Base-by-base conservation (phyloP, 1,140 invertebrate genomes). In the Oreohelix idahoensis region DNA sequence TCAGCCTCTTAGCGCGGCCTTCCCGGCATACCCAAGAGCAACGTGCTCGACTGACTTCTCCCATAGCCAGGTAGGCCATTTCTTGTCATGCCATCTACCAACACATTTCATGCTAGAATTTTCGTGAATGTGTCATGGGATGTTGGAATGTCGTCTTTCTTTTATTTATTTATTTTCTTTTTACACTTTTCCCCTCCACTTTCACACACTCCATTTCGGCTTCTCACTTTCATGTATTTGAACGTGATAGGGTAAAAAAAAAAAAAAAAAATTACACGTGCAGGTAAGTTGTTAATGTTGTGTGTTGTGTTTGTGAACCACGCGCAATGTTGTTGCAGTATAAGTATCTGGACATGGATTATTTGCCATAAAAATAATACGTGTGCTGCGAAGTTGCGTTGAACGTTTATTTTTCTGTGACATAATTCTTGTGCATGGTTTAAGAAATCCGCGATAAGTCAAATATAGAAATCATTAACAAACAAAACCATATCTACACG, bases 1-100 rank as follows among this genome's bases (percentile, higher is more conserved):
- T 83, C 80, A 85, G 69, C 81, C 81, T 39, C 79, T 79, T 79
- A 63, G 75, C 26, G 38, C 84, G 10, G 69, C 58, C 76, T 85
- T 85, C 75, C 81, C 79, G 38, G 80, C 75, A 39, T 81, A 84
- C 42, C 79, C 79, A 53, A 81, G 73, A 66, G 74, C 38, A 51
- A 26, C 45, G 53, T 81, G 79, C 79, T 84, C 80, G 49, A 51
- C 29, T 23, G 71, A 42, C 39, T 51, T 71, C 26, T 36, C 42
- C 36, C 77, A 79, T 35, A 10, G 53, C 23, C 53, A 79, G 77
- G 77, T 79, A 79, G 35, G 51, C 26, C 5, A 39, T 36, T 5
- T 26, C 49, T 51, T 42, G 51, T 42, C 39, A 63, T 39, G 51
- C 39, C 77, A 79, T 66, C 32, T 58, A 79, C 26, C 53, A 15